Evolutionary conservation across 2,797 vertebrate species (phyloP).

Genomic region (Hirundo rustica): DNA sequence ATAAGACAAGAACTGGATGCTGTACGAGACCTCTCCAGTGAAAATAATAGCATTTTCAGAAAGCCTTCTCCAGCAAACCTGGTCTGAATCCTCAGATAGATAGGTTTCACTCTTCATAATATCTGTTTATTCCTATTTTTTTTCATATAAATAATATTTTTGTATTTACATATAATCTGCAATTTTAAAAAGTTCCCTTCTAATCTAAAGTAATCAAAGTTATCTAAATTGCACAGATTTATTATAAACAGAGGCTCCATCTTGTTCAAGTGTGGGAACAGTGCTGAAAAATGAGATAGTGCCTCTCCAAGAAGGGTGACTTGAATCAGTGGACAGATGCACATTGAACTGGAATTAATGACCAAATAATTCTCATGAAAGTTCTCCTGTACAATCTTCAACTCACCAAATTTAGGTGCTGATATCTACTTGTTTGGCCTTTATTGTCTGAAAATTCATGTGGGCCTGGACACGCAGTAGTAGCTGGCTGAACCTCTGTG

Average conservation of each 20-base stretch:
- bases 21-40: not conserved
- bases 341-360: not conserved
- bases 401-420: not conserved
- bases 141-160: not conserved
- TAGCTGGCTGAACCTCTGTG: not conserved
- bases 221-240: not conserved
- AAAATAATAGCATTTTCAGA: not conserved
- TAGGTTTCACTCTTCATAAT: not conserved
- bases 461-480: not conserved
- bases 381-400: not conserved
- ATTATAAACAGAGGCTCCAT: not conserved
- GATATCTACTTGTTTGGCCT: not conserved
- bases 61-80: not conserved
- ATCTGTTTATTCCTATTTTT: not conserved
- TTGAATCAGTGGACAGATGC: not conserved
- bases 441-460: accelerated
- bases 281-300: not conserved
- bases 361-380: not conserved
- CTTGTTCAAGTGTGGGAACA: not conserved
- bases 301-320: not conserved
- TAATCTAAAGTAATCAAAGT: not conserved
- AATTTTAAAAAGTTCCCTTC: not conserved
- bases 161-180: not conserved
- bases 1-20: not conserved
- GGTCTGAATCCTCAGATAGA: not conserved